These are phyloP conservation scores for Drosophila subobscura DNA, from an alignment of 1,140 invertebrate species.

Conservation along the genomic window DNA sequence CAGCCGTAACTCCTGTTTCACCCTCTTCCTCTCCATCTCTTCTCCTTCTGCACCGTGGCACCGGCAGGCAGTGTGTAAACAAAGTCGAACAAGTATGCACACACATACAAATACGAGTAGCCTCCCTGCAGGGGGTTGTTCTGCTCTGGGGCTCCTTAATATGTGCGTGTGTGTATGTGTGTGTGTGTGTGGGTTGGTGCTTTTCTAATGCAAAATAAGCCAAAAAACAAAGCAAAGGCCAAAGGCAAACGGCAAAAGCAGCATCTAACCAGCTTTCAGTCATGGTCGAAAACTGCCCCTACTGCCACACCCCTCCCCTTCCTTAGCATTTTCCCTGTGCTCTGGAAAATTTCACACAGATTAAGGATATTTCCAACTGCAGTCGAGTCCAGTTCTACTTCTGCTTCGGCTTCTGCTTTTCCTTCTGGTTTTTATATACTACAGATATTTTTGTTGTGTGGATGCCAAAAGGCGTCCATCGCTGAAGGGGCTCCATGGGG, in stretches of 20 bases:
- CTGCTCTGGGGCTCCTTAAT: neutral
- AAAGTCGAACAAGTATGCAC: constrained; percentile 65
- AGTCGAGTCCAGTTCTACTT: constrained; percentile 24
- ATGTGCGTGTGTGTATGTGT: neutral
- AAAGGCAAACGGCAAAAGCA: constrained; percentile 5
- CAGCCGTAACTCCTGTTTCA: constrained; percentile 23
- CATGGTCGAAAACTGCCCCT: constrained; percentile 17
- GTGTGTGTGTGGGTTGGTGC: constrained; percentile 14
- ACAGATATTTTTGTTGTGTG: constrained; percentile 11
- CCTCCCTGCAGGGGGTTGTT: constrained; percentile 2
- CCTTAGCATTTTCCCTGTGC: constrained; percentile 21
- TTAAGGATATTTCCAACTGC: constrained; percentile 60
- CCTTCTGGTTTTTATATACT: constrained; percentile 34
- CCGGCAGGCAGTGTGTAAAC: constrained; percentile 35
- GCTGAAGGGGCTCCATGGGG: constrained; percentile 6
- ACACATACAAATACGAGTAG: constrained; percentile 15
- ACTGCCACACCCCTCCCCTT: neutral
- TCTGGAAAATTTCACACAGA: constrained; percentile 52
- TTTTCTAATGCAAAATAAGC: constrained; percentile 67
- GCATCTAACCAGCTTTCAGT: constrained; percentile 31
- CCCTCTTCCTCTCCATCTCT: neutral
- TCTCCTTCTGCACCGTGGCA: neutral
- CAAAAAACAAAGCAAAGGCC: constrained; percentile 47
- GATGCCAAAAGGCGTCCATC: constrained; percentile 7
- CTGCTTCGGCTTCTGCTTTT: too few relatives aligned